These are phyloP conservation scores for Anguilla marmorata DNA, from an alignment of 2,797 vertebrate genomes.

Conservation along the genomic window DNA sequence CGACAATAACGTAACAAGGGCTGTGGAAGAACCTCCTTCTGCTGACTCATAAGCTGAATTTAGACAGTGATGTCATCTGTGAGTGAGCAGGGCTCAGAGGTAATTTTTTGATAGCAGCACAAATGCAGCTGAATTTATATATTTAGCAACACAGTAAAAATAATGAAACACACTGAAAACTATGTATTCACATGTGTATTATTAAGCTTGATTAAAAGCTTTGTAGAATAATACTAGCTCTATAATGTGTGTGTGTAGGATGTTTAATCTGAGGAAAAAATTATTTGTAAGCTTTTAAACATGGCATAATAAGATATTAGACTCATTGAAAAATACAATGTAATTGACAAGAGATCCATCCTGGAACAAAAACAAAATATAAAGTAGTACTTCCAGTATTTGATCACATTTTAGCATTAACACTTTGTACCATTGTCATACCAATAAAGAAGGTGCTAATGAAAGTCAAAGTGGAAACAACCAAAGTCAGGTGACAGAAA, in stretches of 20 bases:
- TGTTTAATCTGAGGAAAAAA: neutral
- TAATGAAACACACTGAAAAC: neutral
- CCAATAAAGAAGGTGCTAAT: neutral
- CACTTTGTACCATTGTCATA: neutral
- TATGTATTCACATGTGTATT: neutral
- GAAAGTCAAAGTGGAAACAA: neutral
- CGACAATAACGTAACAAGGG: constrained; percentile 39
- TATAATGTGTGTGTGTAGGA: no score
- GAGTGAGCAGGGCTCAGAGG: constrained; percentile 33
- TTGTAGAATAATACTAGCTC: no score
- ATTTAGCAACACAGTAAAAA: neutral
- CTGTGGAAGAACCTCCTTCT: constrained; percentile 45
- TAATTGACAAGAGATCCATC: no score
- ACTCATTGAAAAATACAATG: neutral
- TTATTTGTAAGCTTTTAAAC: neutral
- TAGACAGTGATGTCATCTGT: constrained; percentile 38
- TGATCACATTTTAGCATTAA: neutral
- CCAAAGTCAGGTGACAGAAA: neutral
- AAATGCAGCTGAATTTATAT: neutral
- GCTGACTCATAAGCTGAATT: constrained; percentile 46
- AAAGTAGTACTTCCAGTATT: neutral
- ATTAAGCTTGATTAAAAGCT: neutral
- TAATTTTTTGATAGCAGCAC: neutral
- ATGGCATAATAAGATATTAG: neutral
- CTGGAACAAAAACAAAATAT: neutral